Percentiles rank a stretch among this genome's conserved stretches.
Conservation (phyloP, 2,113 vertebrate genomes). For the Alosa alosa region DNA sequence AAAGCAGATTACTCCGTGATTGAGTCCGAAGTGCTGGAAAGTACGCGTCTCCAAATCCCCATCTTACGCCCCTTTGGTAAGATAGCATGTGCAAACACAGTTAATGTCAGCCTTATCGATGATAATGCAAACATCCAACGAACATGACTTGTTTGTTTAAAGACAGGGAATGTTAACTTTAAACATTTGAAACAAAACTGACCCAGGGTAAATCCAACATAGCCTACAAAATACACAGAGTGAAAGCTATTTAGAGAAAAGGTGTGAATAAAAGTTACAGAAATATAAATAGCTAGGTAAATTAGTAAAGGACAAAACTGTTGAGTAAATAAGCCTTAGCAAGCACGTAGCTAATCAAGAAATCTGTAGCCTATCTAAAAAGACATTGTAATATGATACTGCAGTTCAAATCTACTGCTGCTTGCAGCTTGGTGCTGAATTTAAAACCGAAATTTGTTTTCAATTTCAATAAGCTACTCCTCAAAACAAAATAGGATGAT, state of each 20-base stretch:
- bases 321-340: neutral
- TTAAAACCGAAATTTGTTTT: neutral
- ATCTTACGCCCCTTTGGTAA: neutral
- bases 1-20: conserved; percentile 33
- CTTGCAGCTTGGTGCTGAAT: neutral
- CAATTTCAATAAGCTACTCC: no score
- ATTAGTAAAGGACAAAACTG: neutral
- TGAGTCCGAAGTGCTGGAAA: conserved; percentile 28
- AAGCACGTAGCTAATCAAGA: neutral
- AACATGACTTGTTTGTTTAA: neutral
- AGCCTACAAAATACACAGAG: no score
- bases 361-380: neutral
- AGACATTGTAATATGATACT: neutral
- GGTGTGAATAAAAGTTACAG: neutral
- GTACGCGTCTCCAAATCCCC: neutral
- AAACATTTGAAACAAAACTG: neutral
- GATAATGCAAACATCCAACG: neutral
- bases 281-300: neutral
- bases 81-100: neutral
- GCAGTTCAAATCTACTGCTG: neutral
- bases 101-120: neutral
- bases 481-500: no score
- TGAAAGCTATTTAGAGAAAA: neutral
- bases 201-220: neutral
- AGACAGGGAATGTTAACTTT: neutral